A percentile compares a stretch with the other conserved stretches of the same genome.
These are phyloP conservation scores for Nasonovia ribisnigri DNA, from an alignment of 2,888 invertebrate genomes.

Conservation along the genomic window DNA sequence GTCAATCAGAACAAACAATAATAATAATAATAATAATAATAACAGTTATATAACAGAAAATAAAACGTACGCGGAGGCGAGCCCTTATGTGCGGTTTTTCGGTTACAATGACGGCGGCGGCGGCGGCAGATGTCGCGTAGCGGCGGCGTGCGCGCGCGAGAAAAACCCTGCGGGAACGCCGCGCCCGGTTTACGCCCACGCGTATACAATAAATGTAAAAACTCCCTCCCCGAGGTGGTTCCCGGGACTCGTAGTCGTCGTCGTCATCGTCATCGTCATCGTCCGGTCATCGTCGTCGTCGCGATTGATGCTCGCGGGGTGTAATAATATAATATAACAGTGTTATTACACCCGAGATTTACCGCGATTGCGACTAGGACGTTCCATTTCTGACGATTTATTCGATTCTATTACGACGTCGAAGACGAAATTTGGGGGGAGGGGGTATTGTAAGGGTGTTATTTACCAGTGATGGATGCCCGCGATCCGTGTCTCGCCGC, in stretches of 20 bases:
- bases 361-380: not conserved
- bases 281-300: constrained; percentile 1
- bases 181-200: constrained; percentile 62
- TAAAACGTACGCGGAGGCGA: not conserved
- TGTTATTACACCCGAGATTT: not conserved
- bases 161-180: constrained; percentile 42
- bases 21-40: constrained; percentile 56
- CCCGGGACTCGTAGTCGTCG: not conserved
- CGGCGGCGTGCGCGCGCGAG: constrained; percentile 5
- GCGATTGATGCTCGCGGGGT: not conserved
- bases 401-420: not conserved
- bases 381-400: not conserved
- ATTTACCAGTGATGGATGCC: too few species aligned
- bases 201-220: not conserved
- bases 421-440: not conserved
- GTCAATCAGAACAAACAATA: constrained; percentile 60
- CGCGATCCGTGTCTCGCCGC: too few species aligned
- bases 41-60: constrained; percentile 41
- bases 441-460: too few species aligned
- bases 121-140: constrained; percentile 55
- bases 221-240: constrained; percentile 27
- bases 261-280: not conserved
- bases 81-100: constrained; percentile 64
- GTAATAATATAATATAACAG: not conserved
- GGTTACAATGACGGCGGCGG: constrained; percentile 23